A percentile compares a stretch with the other conserved stretches of the same genome.
phyloP scores from a whole-genome alignment of 2,113 vertebrate genomes.

The Tympanuchus pallidicinctus region DNA sequence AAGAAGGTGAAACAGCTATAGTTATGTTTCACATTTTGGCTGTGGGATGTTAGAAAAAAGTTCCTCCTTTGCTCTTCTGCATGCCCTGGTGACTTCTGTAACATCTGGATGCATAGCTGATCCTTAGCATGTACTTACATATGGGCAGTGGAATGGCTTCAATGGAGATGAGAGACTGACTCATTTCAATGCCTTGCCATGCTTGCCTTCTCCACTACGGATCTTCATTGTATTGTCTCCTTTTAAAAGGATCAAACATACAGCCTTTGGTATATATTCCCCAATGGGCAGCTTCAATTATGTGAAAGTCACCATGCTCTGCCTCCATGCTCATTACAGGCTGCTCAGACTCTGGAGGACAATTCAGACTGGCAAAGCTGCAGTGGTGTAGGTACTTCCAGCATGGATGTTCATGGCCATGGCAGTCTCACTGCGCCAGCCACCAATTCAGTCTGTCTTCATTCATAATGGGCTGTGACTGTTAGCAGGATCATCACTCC shows the following conservation, averaged over 20 bases:
- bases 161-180: background rate
- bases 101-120: background rate
- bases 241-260: background rate
- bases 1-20: background rate
- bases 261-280: background rate
- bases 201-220: background rate
- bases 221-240: background rate
- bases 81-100: background rate
- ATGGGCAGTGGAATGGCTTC: fast-evolving
- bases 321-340: fast-evolving
- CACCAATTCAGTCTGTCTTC: background rate
- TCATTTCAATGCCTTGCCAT: background rate
- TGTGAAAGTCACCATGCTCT: background rate
- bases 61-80: background rate
- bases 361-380: background rate
- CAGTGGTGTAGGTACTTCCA: background rate
- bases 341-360: background rate
- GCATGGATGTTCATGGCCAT: fast-evolving
- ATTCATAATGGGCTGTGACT: background rate
- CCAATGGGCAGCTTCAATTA: background rate
- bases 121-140: background rate
- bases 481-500: background rate
- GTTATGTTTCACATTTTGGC: background rate
- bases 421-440: background rate
- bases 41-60: background rate